Evolutionary conservation across 30 jellyfish, hydroid and myxozoan genomes (phyloP).

Genomic region (Pelagia noctiluca): DNA sequence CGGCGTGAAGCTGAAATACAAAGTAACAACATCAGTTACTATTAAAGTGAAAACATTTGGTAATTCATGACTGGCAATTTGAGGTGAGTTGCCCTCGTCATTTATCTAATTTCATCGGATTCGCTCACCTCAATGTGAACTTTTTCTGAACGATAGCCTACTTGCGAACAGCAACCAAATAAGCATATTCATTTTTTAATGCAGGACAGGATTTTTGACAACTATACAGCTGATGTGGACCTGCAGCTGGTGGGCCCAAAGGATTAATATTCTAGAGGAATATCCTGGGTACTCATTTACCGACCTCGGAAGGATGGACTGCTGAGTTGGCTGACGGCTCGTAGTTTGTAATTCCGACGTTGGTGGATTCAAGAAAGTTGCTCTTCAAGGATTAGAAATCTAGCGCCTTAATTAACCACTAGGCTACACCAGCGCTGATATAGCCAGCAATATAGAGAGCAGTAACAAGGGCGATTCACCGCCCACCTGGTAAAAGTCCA

Average conservation of each 20-base stretch:
- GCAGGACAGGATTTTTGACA: too few relatives aligned
- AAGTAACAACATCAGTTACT: not conserved
- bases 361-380: too few relatives aligned
- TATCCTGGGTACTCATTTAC: not conserved
- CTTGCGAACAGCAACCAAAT: too few relatives aligned
- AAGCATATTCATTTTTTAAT: too few relatives aligned
- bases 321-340: not conserved
- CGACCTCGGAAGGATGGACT: not conserved
- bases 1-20: conserved; percentile 80
- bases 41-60: not conserved
- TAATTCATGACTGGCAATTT: not conserved
- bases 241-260: too few relatives aligned
- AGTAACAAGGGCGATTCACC: too few relatives aligned
- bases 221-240: too few relatives aligned
- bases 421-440: not conserved
- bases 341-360: not conserved
- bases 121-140: not conserved
- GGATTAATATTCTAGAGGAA: too few relatives aligned
- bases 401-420: not conserved
- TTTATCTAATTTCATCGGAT: not conserved
- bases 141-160: too few relatives aligned
- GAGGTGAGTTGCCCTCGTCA: not conserved
- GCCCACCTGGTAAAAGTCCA: too few relatives aligned
- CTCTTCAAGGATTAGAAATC: not conserved
- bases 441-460: not conserved